Evolutionary conservation across 2,113 vertebrate species (phyloP).

Genomic region (Carollia perspicillata): DNA sequence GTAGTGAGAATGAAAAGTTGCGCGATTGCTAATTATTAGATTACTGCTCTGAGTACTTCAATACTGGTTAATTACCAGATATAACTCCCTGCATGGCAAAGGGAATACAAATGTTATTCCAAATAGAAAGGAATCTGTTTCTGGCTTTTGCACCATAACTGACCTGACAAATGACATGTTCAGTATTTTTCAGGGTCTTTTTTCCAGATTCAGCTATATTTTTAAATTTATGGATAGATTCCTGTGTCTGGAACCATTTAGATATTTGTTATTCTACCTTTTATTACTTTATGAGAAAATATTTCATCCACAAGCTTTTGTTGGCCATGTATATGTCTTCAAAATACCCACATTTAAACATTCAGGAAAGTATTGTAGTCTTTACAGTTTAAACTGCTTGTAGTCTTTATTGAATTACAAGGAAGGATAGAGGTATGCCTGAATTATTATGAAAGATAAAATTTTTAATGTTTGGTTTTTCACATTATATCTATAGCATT

Average conservation of each 20-base stretch:
- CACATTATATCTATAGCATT: neutral
- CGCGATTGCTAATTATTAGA: conserved; percentile 2
- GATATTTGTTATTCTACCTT: neutral
- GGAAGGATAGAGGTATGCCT: neutral
- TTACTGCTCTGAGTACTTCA: neutral
- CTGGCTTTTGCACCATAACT: neutral
- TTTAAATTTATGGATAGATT: neutral
- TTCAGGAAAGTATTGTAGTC: neutral
- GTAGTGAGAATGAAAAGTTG: neutral
- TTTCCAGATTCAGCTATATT: neutral
- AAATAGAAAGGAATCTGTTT: neutral
- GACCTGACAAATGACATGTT: neutral
- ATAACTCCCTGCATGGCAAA: neutral
- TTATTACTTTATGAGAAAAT: neutral
- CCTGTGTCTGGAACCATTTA: neutral
- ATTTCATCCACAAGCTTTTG: neutral
- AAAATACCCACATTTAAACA: neutral
- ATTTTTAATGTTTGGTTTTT: neutral
- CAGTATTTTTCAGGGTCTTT: neutral
- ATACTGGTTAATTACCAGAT: neutral
- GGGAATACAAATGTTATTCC: neutral
- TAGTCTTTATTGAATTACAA: neutral
- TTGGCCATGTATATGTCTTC: neutral
- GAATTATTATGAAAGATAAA: neutral
- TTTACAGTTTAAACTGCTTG: neutral